Evolutionary conservation across 2,888 invertebrate genomes (phyloP), one percentile per base, ranked within the genome.

Genomic region (Lydus trimaculatus): DNA sequence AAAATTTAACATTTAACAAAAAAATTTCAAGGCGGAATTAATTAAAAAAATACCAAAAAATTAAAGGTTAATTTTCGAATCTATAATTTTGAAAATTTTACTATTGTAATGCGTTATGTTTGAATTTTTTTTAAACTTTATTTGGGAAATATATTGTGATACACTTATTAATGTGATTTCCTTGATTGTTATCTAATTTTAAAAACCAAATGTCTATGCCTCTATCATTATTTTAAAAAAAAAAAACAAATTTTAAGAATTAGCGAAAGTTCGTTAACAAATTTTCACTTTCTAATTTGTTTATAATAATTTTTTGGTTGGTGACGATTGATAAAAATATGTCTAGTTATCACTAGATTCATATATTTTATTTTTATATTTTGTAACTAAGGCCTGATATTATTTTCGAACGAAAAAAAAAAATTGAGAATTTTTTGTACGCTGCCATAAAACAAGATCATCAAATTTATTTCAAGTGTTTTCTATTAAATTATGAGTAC

Each of bases 351-450:
- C 23, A 25, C 23, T 25, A 56, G 56, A 13, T 15, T 20, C 48
- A 48, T 20, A 48, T 36, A 8, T 43, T 17, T 43, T 43, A 20
- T 48, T 48, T 0, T 48, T 13, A 23, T 3, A 25, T 15, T 9
- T 56, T 56, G 56, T 56, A 56, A 56, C 56, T 13, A 56, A 56
- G 56, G 56, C 56, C 56, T 56, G 56, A 56, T 56, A 56, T 56
- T 43, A 17, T 20, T 48, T 23, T 11, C 20, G 9, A 9, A 48
- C 1, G 8, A 39, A 6, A 43, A n/a, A n/a, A 43, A 43, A 43
- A 17, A 43, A 7, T n/a, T 2, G n/a, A 17, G 20, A 11, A 17
- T 13, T 56, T 25, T 56, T 25, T 25, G 1, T 11, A 20, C 20
- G 4, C 23, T 20, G 20, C 20, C 48, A 48, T 48, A 20, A 48